phyloP scores from a whole-genome alignment of 1,140 invertebrate genomes.

The Drosophila parvula region DNA sequence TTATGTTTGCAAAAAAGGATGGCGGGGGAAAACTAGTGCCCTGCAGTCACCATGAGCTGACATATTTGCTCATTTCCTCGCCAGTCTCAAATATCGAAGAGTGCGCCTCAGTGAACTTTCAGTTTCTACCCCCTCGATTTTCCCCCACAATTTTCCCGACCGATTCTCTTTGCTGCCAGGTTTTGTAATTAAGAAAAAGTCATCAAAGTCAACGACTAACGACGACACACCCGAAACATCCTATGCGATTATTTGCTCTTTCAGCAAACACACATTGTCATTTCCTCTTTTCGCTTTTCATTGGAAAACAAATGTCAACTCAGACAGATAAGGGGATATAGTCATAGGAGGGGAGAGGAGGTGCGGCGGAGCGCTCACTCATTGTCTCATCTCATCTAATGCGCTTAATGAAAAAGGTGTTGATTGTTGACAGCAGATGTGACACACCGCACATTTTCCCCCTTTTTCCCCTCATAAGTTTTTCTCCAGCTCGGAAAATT shows the following conservation, averaged over 20 bases:
- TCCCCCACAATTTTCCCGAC: constrained; percentile 35
- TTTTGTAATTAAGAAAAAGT: constrained; percentile 81
- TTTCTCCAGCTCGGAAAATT: constrained; percentile 32
- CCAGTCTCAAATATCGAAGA: constrained; percentile 31
- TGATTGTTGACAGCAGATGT: constrained; percentile 76
- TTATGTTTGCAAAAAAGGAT: background rate
- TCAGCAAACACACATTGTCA: constrained; percentile 59
- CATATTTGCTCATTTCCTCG: constrained; percentile 64
- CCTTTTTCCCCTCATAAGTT: constrained; percentile 29
- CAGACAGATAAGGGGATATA: constrained; percentile 17
- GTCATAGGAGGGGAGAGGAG: background rate
- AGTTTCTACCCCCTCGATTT: constrained; percentile 8
- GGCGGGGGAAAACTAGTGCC: background rate
- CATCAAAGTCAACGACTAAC: constrained; percentile 76
- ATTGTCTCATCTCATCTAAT: constrained; percentile 72
- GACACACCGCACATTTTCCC: constrained; percentile 24
- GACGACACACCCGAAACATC: constrained; percentile 36
- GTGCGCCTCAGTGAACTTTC: constrained; percentile 59
- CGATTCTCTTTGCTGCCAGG: constrained; percentile 38
- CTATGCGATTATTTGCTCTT: constrained; percentile 49
- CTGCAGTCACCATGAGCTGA: constrained; percentile 19
- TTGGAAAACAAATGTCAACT: constrained; percentile 77
- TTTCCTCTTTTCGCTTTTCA: constrained; percentile 79
- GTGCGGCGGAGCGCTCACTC: constrained; percentile 20
- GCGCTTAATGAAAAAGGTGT: constrained; percentile 82